These are phyloP conservation scores for Zosterops hypoxanthus DNA, from an alignment of 2,113 vertebrate genomes.

Conservation along the genomic window DNA sequence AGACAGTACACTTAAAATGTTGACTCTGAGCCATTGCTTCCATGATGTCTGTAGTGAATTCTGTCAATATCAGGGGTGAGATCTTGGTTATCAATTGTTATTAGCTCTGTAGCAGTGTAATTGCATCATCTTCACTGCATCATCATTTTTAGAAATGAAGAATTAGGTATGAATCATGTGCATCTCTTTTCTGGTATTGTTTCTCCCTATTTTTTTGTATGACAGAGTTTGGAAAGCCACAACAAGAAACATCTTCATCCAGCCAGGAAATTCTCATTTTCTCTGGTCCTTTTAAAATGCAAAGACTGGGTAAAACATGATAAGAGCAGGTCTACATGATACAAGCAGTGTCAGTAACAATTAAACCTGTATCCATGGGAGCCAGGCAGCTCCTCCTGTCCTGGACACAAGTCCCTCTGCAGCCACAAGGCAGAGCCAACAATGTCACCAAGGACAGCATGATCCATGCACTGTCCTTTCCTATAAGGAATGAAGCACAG, in stretches of 20 bases:
- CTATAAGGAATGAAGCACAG: neutral
- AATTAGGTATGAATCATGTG: neutral
- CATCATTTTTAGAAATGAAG: neutral
- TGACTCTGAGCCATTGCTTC: neutral
- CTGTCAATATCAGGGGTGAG: neutral
- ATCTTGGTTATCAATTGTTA: neutral
- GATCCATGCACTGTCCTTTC: neutral
- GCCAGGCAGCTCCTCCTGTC: neutral
- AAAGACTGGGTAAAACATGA: rapidly evolving
- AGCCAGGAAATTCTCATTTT: neutral
- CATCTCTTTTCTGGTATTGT: neutral
- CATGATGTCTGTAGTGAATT: neutral
- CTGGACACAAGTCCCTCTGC: neutral
- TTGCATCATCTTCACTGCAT: neutral
- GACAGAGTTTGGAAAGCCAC: neutral
- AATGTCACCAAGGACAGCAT: neutral
- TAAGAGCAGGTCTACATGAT: neutral
- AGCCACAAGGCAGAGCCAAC: neutral
- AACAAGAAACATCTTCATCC: neutral
- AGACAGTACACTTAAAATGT: neutral
- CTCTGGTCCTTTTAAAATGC: neutral
- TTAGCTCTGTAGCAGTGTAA: neutral
- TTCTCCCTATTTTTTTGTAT: neutral
- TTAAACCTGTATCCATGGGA: neutral
- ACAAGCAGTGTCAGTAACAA: neutral